phyloP scores from a whole-genome alignment of 2,797 vertebrate genomes.

The Phoebastria nigripes region DNA sequence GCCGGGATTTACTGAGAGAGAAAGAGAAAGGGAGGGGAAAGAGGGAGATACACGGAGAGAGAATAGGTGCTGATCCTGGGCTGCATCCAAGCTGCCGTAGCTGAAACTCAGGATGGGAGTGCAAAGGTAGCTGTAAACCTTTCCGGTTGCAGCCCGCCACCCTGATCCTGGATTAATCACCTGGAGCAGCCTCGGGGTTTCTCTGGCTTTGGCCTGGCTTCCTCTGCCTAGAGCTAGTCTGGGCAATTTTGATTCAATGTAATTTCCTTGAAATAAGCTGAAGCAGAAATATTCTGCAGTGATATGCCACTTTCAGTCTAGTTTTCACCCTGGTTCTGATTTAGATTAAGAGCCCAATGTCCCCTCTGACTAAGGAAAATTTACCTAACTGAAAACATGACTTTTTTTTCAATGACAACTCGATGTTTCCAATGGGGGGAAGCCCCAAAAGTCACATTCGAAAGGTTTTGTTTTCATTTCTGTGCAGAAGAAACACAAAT shows the following conservation, averaged over 20 bases:
- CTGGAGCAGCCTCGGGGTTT: background rate
- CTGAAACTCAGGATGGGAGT: background rate
- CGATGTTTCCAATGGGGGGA: background rate
- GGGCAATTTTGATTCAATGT: background rate
- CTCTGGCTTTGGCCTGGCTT: background rate
- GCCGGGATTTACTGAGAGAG: background rate
- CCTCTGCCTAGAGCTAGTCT: background rate
- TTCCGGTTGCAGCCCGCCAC: background rate
- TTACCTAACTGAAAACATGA: background rate
- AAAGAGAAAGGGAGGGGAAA: background rate
- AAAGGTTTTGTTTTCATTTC: background rate
- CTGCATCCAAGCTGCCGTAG: background rate
- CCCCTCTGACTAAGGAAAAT: background rate
- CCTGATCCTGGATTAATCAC: background rate
- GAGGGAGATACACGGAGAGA: background rate
- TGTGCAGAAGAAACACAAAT: background rate
- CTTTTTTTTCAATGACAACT: background rate
- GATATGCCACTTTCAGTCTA: background rate
- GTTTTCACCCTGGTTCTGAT: background rate
- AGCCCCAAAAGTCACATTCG: background rate
- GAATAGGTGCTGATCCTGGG: background rate
- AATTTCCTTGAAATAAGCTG: background rate
- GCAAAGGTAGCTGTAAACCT: background rate
- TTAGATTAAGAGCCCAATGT: background rate
- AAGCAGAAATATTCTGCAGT: background rate